Percentiles rank a stretch among this genome's conserved stretches.
Conservation (phyloP, 2,888 invertebrate species). For the Tachina grossa region DNA sequence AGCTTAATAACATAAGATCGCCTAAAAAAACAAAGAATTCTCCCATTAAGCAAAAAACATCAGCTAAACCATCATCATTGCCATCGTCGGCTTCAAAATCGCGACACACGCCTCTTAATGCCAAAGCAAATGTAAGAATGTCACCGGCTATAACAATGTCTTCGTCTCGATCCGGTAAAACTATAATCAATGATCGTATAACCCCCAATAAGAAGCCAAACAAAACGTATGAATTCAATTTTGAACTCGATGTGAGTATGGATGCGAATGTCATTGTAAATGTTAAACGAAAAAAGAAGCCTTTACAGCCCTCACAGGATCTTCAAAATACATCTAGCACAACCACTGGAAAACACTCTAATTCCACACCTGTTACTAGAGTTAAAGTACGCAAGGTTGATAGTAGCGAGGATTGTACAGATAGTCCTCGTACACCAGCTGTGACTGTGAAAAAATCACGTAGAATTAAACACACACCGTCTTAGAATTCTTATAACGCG, state of each 20-base stretch:
- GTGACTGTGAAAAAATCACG: conserved; percentile 77
- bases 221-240: conserved; percentile 82
- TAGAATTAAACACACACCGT: conserved; percentile 38
- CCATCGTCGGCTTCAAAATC: conserved; percentile 42
- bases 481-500: conserved; percentile 5
- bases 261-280: conserved; percentile 83
- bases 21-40: conserved; percentile 44
- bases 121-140: conserved; percentile 76
- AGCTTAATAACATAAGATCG: conserved; percentile 43
- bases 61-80: conserved; percentile 41
- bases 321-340: conserved; percentile 17
- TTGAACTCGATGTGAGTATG: conserved; percentile 82
- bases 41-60: conserved; percentile 53
- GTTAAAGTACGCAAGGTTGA: conserved; percentile 78
- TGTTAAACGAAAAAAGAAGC: conserved; percentile 81
- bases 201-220: conserved; percentile 79
- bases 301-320: conserved; percentile 58
- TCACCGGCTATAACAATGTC: conserved; percentile 77
- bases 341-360: conserved; percentile 33
- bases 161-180: conserved; percentile 77
- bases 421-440: conserved; percentile 77
- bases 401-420: conserved; percentile 56
- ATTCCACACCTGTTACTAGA: conserved; percentile 76
- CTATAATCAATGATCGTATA: conserved; percentile 80
- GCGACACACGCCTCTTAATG: conserved; percentile 73